phyloP scores from a whole-genome alignment of 2,888 invertebrate species.

The Sminthurinus aureus region DNA sequence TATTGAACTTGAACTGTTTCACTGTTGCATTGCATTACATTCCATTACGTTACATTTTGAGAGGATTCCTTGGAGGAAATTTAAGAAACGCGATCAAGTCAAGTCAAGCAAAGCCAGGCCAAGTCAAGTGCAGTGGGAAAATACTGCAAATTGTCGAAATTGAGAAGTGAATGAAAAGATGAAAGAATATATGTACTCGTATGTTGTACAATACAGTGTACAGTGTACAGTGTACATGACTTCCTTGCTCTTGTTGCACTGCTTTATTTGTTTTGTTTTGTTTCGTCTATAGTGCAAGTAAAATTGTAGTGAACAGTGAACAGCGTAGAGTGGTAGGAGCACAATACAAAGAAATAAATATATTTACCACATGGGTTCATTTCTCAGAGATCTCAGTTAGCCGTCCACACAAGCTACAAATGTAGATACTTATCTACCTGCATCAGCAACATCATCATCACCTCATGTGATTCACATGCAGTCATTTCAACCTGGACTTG shows the following conservation, averaged over 20 bases:
- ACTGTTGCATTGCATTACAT: neutral
- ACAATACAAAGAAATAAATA: neutral
- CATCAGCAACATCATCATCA: no score
- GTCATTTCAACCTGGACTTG: neutral
- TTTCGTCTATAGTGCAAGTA: no score
- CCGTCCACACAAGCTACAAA: neutral
- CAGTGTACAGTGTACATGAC: no score
- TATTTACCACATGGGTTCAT: constrained; percentile 20
- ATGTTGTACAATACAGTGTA: neutral
- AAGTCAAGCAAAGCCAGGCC: no score
- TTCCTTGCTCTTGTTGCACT: neutral
- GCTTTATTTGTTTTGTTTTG: no score
- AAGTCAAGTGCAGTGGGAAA: neutral
- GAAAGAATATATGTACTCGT: neutral
- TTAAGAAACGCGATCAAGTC: neutral
- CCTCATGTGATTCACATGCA: neutral
- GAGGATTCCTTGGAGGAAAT: neutral
- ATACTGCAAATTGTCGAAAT: no score
- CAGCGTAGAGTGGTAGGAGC: neutral
- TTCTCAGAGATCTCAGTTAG: constrained; percentile 19
- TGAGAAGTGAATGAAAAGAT: neutral
- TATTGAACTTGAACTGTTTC: neutral
- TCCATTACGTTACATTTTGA: no score
- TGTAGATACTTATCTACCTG: neutral
- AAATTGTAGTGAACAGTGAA: no score